phyloP scores from a whole-genome alignment of 1,140 invertebrate species.

The Aricia agestis region DNA sequence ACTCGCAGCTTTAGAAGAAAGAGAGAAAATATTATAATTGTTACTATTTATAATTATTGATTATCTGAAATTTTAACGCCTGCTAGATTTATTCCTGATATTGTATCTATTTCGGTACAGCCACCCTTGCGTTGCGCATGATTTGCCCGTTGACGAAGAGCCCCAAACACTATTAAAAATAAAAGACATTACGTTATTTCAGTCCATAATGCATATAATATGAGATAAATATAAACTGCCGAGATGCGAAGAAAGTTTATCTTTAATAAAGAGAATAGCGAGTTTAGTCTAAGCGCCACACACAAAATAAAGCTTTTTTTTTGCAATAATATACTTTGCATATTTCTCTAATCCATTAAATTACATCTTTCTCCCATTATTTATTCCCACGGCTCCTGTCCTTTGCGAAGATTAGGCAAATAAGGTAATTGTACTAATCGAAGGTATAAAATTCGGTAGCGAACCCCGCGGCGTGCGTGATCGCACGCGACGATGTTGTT shows the following conservation, averaged over 20 bases:
- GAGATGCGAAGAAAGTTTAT: not conserved
- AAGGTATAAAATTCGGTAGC: not conserved
- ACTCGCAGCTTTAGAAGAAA: too few species aligned
- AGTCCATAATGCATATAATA: not conserved
- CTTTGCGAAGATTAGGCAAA: not conserved
- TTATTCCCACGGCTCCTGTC: constrained; percentile 2
- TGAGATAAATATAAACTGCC: not conserved
- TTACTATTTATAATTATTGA: too few species aligned
- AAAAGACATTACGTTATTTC: not conserved
- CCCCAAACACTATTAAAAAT: constrained; percentile 1
- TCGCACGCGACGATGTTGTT: not conserved
- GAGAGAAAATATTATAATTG: too few species aligned
- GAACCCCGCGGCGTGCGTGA: not conserved
- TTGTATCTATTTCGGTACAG: not conserved
- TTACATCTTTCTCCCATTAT: not conserved
- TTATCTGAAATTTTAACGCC: not conserved
- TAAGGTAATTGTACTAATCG: not conserved
- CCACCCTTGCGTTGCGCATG: not conserved
- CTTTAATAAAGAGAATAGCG: too few species aligned
- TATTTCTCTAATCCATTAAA: not conserved
- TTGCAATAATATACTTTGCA: not conserved
- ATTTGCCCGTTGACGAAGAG: not conserved
- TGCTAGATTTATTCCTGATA: not conserved
- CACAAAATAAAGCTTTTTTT: too few species aligned
- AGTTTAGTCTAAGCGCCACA: too few species aligned